Evolutionary conservation across 2,888 invertebrate species (phyloP).

Genomic region (Endotricha flammealis): DNA sequence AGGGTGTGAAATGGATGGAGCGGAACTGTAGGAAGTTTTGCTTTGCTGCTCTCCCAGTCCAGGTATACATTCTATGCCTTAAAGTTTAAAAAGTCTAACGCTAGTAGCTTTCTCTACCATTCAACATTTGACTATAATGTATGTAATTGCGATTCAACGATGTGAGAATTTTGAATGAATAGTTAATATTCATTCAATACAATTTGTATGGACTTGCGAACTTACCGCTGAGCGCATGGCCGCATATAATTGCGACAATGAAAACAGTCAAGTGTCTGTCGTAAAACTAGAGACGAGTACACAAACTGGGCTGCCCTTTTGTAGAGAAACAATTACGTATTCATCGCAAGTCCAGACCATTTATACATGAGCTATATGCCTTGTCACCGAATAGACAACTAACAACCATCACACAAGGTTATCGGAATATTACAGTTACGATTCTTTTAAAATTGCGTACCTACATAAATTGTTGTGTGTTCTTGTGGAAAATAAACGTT

Average conservation of each 20-base stretch:
- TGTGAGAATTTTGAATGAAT: too few relatives aligned
- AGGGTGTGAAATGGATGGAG: too few relatives aligned
- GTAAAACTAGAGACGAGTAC: constrained; percentile 61
- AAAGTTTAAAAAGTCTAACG: too few relatives aligned
- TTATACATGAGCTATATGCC: constrained; percentile 38
- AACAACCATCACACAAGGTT: constrained; percentile 9
- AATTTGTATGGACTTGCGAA: not conserved
- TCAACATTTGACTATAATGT: too few relatives aligned
- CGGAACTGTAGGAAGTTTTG: too few relatives aligned
- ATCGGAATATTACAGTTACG: constrained; percentile 21
- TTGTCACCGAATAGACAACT: constrained; percentile 28
- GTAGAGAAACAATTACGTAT: constrained; percentile 62
- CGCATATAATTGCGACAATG: constrained; percentile 60
- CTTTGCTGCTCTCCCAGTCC: too few relatives aligned
- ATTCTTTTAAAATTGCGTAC: too few relatives aligned
- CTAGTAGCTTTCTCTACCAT: too few relatives aligned
- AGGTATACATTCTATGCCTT: too few relatives aligned
- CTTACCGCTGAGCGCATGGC: constrained; percentile 23
- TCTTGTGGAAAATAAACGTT: too few relatives aligned
- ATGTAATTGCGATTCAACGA: too few relatives aligned
- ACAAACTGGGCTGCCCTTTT: constrained; percentile 62
- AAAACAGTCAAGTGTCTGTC: constrained; percentile 65
- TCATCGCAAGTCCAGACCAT: constrained; percentile 46
- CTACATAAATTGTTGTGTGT: too few relatives aligned
- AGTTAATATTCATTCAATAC: constrained; percentile 45